Conservation (phyloP, 2,113 vertebrate genomes). For the Phylloscopus trochiloides region DNA sequence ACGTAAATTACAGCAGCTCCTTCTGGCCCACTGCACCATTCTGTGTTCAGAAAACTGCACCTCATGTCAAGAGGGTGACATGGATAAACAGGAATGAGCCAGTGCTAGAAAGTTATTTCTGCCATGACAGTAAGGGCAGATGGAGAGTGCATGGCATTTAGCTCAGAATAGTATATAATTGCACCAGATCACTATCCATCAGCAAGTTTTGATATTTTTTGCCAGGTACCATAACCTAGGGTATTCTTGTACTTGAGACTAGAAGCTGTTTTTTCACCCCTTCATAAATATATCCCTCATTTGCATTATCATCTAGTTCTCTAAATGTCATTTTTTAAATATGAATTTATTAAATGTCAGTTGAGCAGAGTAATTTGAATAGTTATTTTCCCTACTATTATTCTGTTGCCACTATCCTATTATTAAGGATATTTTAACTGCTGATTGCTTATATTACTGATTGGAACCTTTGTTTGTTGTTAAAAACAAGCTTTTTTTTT, state of each 20-base stretch:
- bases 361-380: constrained; percentile 76
- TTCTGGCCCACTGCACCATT: not conserved
- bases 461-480: constrained; percentile 66
- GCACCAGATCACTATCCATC: not conserved
- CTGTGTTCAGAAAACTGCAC: not conserved
- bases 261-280: constrained; percentile 70
- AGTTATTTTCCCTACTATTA: constrained; percentile 72
- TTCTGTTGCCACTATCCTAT: constrained; percentile 66
- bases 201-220: not conserved
- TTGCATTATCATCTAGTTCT: constrained; percentile 79
- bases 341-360: constrained; percentile 83
- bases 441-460: constrained; percentile 75
- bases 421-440: constrained; percentile 73
- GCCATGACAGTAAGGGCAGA: not conserved
- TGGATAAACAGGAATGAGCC: not conserved
- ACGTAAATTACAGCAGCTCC: not conserved
- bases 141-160: not conserved
- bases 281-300: constrained; percentile 79
- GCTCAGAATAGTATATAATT: not conserved
- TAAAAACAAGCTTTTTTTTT: constrained; percentile 3
- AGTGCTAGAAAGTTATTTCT: not conserved
- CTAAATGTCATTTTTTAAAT: constrained; percentile 83
- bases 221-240: not conserved
- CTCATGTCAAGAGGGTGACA: not conserved
- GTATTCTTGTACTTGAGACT: constrained; percentile 59